These are phyloP conservation scores for Xerus rutilus DNA, from an alignment of 2,797 vertebrate genomes.

Conservation along the genomic window DNA sequence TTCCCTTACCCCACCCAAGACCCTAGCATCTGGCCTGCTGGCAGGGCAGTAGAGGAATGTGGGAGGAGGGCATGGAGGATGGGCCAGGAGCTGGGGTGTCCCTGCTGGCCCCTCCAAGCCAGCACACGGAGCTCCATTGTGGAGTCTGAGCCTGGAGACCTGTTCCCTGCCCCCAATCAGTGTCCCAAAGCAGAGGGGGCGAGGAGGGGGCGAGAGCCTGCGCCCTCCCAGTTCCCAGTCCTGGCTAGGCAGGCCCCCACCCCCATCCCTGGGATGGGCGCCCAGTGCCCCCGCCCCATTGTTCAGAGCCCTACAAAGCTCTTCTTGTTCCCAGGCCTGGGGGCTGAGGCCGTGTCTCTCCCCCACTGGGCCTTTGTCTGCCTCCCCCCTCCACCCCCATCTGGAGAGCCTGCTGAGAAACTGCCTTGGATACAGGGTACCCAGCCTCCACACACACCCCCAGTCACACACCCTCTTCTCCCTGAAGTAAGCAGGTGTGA, in stretches of 20 bases:
- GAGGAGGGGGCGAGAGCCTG: conserved; percentile 39
- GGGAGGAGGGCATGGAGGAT: conserved; percentile 9
- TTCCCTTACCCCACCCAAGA: neutral
- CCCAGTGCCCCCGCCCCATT: conserved; percentile 65
- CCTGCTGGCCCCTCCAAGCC: neutral
- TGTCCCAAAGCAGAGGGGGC: neutral
- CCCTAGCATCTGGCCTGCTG: conserved; percentile 47
- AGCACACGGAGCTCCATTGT: conserved; percentile 78
- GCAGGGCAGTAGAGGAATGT: conserved; percentile 37
- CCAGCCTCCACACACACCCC: neutral
- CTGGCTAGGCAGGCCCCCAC: neutral
- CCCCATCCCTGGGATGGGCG: conserved; percentile 23
- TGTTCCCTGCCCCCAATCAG: neutral
- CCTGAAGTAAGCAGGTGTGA: neutral
- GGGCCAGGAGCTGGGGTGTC: neutral
- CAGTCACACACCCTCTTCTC: neutral
- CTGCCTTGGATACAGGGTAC: conserved; percentile 9
- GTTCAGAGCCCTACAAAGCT: conserved; percentile 74
- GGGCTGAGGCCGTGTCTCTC: conserved; percentile 45
- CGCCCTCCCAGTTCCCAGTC: conserved; percentile 52
- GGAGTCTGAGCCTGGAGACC: conserved; percentile 43
- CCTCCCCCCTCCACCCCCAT: neutral
- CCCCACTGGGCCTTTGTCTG: conserved; percentile 72
- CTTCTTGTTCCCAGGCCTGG: conserved; percentile 67
- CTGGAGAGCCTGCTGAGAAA: neutral